Base-by-base conservation (phyloP, 1,140 invertebrate species). In the fruit fly (Drosophila melanogaster) region DNA sequence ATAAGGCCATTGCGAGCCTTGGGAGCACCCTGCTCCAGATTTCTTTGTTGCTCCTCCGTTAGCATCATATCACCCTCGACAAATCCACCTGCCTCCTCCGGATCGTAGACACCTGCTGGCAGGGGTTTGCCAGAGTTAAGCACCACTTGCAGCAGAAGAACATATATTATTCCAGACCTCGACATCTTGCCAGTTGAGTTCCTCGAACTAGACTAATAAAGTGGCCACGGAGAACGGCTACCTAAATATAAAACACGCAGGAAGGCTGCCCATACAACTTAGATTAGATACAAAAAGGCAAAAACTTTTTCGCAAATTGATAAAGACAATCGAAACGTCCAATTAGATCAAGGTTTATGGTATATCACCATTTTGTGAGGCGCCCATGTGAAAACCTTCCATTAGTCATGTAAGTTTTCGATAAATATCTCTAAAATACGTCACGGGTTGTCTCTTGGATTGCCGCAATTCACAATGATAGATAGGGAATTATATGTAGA, bases 1-100 rank as follows among this genome's bases (percentile, higher is more conserved):
- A 93, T 87, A 0, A 95, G 81, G 3, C 94, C 95, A 70, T 96
- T 95, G 65, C 94, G 74, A 7, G 35, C 74, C 44, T 60, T 70
- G 3, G 59, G 41, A 3, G 65, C 83, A 11, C 17, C 15, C 3
- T 47, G 51, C 19, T 56, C 24, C 19, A 92, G 41, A 12, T 33
- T 40, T 22, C 15, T 35, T 19, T 93, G 89, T 41, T 93, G 92
- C 37, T 78, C 84, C 37, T 78, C 79, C 15, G 92, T 92, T 14
- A 94, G 61, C 11, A 93, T 70, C 50, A 94, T 93, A 58, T 94
- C 93, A 1, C 93, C 93, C 60, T 94, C 91, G 71, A 70, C 72
- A 47, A 65, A 85, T 1, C 83, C 89, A 2, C 58, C 80, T 0
- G 50, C 40, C 17, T 91, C 89, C 43, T 90, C 89, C 7, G 89